Percentiles rank a stretch among this genome's conserved stretches.
Evolutionary conservation across 2,888 invertebrate species (phyloP).

Genomic region (Leucoma salicis): DNA sequence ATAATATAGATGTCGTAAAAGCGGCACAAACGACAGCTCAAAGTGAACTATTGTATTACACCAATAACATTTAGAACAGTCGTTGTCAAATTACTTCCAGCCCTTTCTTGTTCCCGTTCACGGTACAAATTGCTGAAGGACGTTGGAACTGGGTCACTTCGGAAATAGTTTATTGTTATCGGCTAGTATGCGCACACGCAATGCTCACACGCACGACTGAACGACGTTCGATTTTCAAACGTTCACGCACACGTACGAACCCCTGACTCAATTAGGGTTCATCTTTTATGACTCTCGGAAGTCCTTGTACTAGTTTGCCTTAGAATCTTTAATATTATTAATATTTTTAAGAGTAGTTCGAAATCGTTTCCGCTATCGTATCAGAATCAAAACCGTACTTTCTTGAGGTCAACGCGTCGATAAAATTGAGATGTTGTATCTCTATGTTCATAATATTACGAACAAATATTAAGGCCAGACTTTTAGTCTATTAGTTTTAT

Average conservation of each 20-base stretch:
- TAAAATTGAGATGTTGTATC: constrained; percentile 72
- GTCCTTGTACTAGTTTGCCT: constrained; percentile 66
- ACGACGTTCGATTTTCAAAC: constrained; percentile 63
- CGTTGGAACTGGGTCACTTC: constrained; percentile 81
- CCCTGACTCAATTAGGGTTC: constrained; percentile 66
- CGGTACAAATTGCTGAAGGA: constrained; percentile 80
- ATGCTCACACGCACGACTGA: constrained; percentile 63
- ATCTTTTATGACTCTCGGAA: constrained; percentile 61
- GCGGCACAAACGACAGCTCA: constrained; percentile 40
- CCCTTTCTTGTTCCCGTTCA: constrained; percentile 81
- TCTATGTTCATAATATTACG: constrained; percentile 65
- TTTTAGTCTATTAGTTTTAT: constrained; percentile 73
- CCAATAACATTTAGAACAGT: constrained; percentile 60
- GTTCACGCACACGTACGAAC: constrained; percentile 61
- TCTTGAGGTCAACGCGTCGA: constrained; percentile 70
- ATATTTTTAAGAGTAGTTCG: constrained; percentile 41
- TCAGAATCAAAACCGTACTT: constrained; percentile 53
- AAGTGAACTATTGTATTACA: constrained; percentile 42
- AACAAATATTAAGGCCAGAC: constrained; percentile 62
- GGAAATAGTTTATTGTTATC: constrained; percentile 83
- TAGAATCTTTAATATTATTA: constrained; percentile 50
- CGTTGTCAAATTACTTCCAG: constrained; percentile 65
- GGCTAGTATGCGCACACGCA: constrained; percentile 76
- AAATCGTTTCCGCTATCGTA: constrained; percentile 71
- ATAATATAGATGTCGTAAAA: constrained; percentile 38